Conservation (phyloP, 2,888 invertebrate genomes). For the Kuschelorhynchus macadamiae region DNA sequence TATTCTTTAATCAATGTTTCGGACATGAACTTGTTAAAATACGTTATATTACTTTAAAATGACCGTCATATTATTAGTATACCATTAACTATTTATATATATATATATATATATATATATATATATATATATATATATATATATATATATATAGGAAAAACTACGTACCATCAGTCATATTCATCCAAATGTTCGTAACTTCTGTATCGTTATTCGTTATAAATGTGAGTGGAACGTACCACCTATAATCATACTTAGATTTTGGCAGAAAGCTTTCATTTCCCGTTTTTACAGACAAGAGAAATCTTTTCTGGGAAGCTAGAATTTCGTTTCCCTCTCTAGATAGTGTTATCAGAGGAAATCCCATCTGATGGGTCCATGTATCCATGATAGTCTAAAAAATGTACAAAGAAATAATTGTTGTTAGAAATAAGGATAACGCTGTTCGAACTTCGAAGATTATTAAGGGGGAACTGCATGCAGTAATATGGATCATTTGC, state of each 20-base stretch:
- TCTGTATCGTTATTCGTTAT: slow-evolving; percentile 77
- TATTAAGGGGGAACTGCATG: too few species aligned
- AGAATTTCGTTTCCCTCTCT: slow-evolving; percentile 75
- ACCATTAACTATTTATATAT: too few species aligned
- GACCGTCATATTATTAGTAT: too few species aligned
- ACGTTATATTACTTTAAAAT: too few species aligned
- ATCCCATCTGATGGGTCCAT: slow-evolving; percentile 89
- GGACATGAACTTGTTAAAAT: too few species aligned
- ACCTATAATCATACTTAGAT: slow-evolving; percentile 75
- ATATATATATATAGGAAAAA: too few species aligned
- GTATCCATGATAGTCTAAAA: slow-evolving; percentile 78
- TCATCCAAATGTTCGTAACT: slow-evolving; percentile 82
- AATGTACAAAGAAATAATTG: slow-evolving; percentile 11
- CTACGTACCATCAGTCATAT: slow-evolving; percentile 79
- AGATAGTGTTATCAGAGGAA: slow-evolving; percentile 81
- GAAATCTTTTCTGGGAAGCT: slow-evolving; percentile 78
- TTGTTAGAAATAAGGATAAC: not conserved
- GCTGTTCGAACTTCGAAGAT: not conserved
- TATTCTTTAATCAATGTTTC: too few species aligned
- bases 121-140: too few species aligned
- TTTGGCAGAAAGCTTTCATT: slow-evolving; percentile 65
- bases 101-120: too few species aligned
- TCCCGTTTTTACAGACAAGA: slow-evolving; percentile 67
- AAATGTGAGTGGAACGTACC: slow-evolving; percentile 86
- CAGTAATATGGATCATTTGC: too few species aligned